A percentile compares a stretch with the other conserved stretches of the same genome.
These are phyloP conservation scores for Drosophila villosipedis DNA, from an alignment of 2,888 invertebrate genomes.

Conservation along the genomic window DNA sequence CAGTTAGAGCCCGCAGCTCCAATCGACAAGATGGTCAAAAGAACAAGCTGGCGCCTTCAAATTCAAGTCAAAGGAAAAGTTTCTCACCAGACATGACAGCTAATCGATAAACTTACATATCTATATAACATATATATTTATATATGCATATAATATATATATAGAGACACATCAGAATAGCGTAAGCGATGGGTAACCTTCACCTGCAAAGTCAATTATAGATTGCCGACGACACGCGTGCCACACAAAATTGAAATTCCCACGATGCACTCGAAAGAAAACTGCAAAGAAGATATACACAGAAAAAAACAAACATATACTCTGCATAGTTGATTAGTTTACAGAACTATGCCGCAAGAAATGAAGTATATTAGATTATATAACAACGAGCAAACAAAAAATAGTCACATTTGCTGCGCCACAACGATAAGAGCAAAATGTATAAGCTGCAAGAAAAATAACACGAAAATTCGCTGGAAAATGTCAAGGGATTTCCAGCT, in stretches of 20 bases:
- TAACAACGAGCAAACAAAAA: constrained; percentile 3
- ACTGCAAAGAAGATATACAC: not conserved
- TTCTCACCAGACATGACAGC: constrained; percentile 14
- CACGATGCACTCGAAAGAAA: constrained; percentile 50
- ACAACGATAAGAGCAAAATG: constrained; percentile 20
- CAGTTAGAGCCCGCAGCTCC: constrained; percentile 63
- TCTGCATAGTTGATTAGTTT: constrained; percentile 45
- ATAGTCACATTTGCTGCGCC: not conserved
- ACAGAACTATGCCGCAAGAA: not conserved
- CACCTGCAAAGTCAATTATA: constrained; percentile 63
- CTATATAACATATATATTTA: not conserved
- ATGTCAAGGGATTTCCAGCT: constrained; percentile 33
- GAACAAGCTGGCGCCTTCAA: constrained; percentile 27
- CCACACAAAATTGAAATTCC: constrained; percentile 66
- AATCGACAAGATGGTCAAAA: constrained; percentile 54
- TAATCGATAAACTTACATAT: constrained; percentile 55
- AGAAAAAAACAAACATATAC: constrained; percentile 6
- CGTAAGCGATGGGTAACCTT: constrained; percentile 19
- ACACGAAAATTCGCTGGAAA: constrained; percentile 26
- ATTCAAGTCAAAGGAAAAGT: constrained; percentile 38
- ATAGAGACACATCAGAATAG: not conserved
- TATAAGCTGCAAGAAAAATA: constrained; percentile 7
- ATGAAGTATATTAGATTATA: constrained; percentile 31
- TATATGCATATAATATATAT: not conserved
- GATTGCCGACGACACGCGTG: constrained; percentile 48